A percentile compares a stretch with the other conserved stretches of the same genome.
Evolutionary conservation across 2,888 invertebrate genomes (phyloP).

Genomic region (Ctenicera cuprea): DNA sequence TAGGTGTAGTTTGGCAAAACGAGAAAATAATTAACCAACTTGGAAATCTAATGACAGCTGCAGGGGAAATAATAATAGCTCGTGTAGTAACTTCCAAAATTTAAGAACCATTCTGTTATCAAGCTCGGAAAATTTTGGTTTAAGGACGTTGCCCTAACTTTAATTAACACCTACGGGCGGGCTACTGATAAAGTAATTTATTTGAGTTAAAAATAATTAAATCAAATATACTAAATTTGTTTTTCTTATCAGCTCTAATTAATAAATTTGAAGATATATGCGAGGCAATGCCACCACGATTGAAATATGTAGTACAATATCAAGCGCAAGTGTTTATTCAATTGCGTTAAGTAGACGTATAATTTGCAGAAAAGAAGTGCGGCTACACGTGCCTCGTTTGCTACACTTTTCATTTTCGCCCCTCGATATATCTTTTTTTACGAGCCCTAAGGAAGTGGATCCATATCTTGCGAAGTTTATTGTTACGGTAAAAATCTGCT

Average conservation of each 20-base stretch:
- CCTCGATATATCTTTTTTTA: conserved; percentile 14
- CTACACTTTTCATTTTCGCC: conserved; percentile 12
- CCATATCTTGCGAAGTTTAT: conserved; percentile 5
- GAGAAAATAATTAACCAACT: conserved; percentile 22
- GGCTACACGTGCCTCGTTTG: background rate
- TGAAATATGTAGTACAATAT: no score
- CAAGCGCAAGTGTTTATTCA: no score
- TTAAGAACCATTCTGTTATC: background rate
- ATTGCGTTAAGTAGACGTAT: no score
- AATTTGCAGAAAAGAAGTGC: background rate
- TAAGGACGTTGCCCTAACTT: no score
- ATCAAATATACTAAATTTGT: no score
- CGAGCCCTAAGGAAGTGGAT: conserved; percentile 7
- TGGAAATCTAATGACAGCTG: background rate
- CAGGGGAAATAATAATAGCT: background rate
- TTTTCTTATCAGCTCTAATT: no score
- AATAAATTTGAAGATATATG: no score
- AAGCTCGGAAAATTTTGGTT: background rate
- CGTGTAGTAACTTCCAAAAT: background rate
- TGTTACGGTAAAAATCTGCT: conserved; percentile 12
- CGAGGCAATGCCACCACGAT: no score
- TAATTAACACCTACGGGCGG: no score
- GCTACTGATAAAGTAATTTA: no score
- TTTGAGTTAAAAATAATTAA: no score
- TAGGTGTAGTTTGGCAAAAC: conserved; percentile 12